phyloP scores from a whole-genome alignment of 2,888 invertebrate species.

The Leptodirus hochenwartii region DNA sequence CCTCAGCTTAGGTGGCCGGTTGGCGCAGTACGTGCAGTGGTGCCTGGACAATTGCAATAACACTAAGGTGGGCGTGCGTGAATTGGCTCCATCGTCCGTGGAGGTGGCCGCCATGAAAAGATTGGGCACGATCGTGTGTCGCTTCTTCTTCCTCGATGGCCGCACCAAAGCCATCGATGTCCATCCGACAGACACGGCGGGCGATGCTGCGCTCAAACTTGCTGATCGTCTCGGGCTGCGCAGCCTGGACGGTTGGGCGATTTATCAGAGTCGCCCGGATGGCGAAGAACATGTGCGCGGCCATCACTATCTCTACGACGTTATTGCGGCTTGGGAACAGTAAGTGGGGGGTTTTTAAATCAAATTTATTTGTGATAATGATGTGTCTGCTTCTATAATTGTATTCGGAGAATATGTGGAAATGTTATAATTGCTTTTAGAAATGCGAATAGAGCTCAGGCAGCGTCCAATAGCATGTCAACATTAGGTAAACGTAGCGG shows the following conservation, averaged over 20 bases:
- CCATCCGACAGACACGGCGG: conserved; percentile 85
- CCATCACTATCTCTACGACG: conserved; percentile 83
- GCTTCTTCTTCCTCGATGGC: conserved; percentile 89
- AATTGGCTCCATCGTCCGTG: conserved; percentile 76
- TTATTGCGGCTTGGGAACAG: conserved; percentile 90
- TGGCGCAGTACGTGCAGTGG: conserved; percentile 81
- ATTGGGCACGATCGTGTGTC: conserved; percentile 79
- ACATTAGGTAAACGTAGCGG: conserved; percentile 36
- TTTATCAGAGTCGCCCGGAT: conserved; percentile 75
- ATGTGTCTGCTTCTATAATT: too few species aligned
- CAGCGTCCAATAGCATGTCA: conserved; percentile 20
- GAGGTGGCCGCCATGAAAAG: conserved; percentile 87
- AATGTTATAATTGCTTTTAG: conserved; percentile 14
- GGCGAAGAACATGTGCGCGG: conserved; percentile 81
- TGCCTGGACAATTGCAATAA: conserved; percentile 85
- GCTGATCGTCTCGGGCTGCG: conserved; percentile 75
- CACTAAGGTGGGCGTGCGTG: conserved; percentile 61
- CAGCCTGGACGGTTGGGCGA: conserved; percentile 84
- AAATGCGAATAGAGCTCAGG: conserved; percentile 23
- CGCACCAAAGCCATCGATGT: conserved; percentile 90
- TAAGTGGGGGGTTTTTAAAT: conserved; percentile 30
- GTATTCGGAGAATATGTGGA: not conserved
- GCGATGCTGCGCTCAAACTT: conserved; percentile 73
- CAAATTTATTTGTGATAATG: not conserved
- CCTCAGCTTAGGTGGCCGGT: conserved; percentile 39